These are phyloP conservation scores for Nycteola revayana DNA, from an alignment of 2,888 invertebrate species.

Conservation along the genomic window DNA sequence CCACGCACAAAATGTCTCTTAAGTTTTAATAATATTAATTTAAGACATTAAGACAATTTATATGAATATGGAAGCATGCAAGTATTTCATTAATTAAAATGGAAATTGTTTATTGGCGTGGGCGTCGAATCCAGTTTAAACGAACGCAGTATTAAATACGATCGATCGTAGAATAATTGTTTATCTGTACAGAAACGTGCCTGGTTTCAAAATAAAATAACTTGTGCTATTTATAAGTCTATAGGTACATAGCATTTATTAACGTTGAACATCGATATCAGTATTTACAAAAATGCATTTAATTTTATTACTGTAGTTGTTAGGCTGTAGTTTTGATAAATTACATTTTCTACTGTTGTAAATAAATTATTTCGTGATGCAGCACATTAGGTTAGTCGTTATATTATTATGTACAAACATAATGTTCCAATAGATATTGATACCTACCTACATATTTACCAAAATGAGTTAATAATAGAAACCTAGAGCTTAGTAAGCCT, in stretches of 20 bases:
- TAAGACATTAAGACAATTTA: conserved; percentile 37
- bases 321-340: too few relatives aligned
- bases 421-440: too few relatives aligned
- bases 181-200: conserved; percentile 39
- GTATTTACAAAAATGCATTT: too few relatives aligned
- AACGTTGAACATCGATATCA: too few relatives aligned
- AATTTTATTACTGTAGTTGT: too few relatives aligned
- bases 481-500: too few relatives aligned
- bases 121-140: conserved; percentile 54
- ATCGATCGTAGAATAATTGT: conserved; percentile 46
- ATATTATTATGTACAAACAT: too few relatives aligned
- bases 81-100: conserved; percentile 58
- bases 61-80: conserved; percentile 41
- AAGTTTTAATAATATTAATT: conserved; percentile 37
- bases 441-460: too few relatives aligned
- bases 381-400: too few relatives aligned
- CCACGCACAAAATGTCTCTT: conserved; percentile 27
- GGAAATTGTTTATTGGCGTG: conserved; percentile 55
- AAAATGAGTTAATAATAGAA: too few relatives aligned
- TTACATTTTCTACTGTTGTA: too few relatives aligned
- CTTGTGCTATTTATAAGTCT: conserved; percentile 22
- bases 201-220: conserved; percentile 37
- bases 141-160: conserved; percentile 43
- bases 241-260: conserved; percentile 8
- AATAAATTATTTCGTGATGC: too few relatives aligned